Evolutionary conservation across 1,140 invertebrate genomes (phyloP), one percentile per base, ranked within the genome.

Genomic region (Hycleus cichorii): DNA sequence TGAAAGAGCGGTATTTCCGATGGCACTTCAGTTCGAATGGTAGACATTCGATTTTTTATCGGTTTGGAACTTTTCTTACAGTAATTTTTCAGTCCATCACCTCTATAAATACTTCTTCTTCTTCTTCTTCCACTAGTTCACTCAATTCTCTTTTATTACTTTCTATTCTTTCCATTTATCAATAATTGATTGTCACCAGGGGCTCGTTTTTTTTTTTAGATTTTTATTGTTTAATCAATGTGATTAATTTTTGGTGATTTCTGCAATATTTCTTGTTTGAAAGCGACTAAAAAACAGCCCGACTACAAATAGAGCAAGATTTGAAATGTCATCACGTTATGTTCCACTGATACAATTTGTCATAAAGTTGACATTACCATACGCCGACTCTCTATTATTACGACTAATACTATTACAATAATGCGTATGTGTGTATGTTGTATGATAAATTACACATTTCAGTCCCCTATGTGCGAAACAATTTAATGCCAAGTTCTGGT

Each of bases 331-430:
- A 52, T 52, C 50, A 44, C 50, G 39, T 32, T 32, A 32, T 32
- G 32, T 32, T 32, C 39, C 50, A 11, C 12, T 25, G 25, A 52
- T 50, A 52, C 25, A 52, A 52, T 52, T 52, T 52, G 50, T 52
- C 50, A 52, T 52, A 52, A 25, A 52, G 50, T 52, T 52, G 50
- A 52, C 50, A 44, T 43, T 26, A 44, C 42, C 50, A 43, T 39
- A 52, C 50, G 32, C 18, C 18, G 32, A 32, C 32, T 32, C 32
- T 32, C 32, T 32, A 32, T 32, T 18, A 18, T 32, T 32, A 32
- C 32, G 7, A 7, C 32, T 32, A 32, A 32, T 32, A 32, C 32
- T 5, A 18, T 18, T 32, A 32, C 7, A 32, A 32, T 5, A 5
- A 32, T 32, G 7, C 7, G 7, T 32, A 32, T 32, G 32, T 32